Evolutionary conservation across 2,888 invertebrate genomes (phyloP), one percentile per base, ranked within the genome.

Genomic region (Cylindroiulus punctatus): DNA sequence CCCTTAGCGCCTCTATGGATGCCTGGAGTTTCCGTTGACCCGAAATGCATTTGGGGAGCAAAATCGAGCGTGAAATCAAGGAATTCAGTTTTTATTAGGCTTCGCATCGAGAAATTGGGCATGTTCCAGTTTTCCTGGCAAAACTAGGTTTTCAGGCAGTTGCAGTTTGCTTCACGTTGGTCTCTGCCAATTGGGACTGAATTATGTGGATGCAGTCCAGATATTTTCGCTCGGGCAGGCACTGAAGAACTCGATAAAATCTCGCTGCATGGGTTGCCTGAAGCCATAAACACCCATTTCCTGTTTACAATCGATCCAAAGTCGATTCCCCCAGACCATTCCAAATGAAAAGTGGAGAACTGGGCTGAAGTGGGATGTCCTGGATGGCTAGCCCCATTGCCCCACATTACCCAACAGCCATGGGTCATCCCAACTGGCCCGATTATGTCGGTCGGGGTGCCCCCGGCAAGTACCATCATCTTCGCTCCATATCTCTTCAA

Each of bases 141-240:
- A 76, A 76, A 65, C 76, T 76, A 76, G 76, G 76, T 76, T 76
- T 76, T 76, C 10, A 65, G 65, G 76, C 76, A 30, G 30, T 76
- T 52, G n/a, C 52, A 1, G n/a, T n/a, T 19, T 19, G 52, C n/a
- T 14, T n/a, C 52, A 26, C 3, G 30, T 30, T 14, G 17, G 76
- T 26, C 26, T 1, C 76, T 30, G 14, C 76, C n/a, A 0, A 30
- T 12, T 76, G 30, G 30, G 30, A 30, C 30, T 2, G 14, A 7
- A 14, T 12, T 76, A 30, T 7, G n/a, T 52, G 26, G 76, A 30
- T 76, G 76, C 76, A 76, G 10, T 76, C 30, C 26, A 10, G 30
- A 2, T 30, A 76, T 26, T 19, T 52, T 14, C 76, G 30, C 14
- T 30, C 8, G 65, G 8, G 0, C 76, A 30, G 5, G 65, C n/a